A percentile compares a stretch with the other conserved stretches of the same genome.
These are phyloP conservation scores for Sarotherodon lohbergeri DNA, from an alignment of 2,113 vertebrate genomes.

Conservation along the genomic window DNA sequence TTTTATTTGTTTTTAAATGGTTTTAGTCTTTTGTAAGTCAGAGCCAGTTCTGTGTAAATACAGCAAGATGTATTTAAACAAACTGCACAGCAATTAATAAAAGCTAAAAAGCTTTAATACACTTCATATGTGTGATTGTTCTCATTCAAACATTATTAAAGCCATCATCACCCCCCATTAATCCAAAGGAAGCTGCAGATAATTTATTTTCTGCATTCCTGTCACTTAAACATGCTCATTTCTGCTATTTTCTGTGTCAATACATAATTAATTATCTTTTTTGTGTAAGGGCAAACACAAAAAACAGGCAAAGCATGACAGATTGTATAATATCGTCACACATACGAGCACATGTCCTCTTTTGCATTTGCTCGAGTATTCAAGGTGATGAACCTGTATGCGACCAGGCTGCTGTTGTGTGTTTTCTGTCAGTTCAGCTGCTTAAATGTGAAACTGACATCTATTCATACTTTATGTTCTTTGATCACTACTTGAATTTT, in stretches of 20 bases:
- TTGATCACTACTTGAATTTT: neutral
- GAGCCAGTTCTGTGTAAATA: neutral
- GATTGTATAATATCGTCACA: neutral
- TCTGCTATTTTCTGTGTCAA: neutral
- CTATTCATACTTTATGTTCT: neutral
- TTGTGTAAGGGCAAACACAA: neutral
- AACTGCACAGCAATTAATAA: neutral
- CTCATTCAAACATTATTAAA: neutral
- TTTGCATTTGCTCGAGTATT: neutral
- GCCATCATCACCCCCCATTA: neutral
- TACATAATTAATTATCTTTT: rapidly evolving
- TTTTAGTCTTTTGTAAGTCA: neutral
- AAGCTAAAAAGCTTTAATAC: neutral
- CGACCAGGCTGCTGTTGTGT: neutral
- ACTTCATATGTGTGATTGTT: neutral
- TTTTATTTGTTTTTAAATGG: neutral
- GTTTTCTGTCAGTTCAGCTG: neutral
- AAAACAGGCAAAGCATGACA: neutral
- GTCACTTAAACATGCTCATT: neutral
- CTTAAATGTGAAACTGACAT: neutral
- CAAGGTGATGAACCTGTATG: neutral
- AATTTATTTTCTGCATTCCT: neutral
- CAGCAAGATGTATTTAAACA: rapidly evolving
- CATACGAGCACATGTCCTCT: neutral
- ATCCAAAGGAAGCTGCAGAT: neutral